phyloP scores from a whole-genome alignment of 2,113 vertebrate species.

The Notiomystis cincta region DNA sequence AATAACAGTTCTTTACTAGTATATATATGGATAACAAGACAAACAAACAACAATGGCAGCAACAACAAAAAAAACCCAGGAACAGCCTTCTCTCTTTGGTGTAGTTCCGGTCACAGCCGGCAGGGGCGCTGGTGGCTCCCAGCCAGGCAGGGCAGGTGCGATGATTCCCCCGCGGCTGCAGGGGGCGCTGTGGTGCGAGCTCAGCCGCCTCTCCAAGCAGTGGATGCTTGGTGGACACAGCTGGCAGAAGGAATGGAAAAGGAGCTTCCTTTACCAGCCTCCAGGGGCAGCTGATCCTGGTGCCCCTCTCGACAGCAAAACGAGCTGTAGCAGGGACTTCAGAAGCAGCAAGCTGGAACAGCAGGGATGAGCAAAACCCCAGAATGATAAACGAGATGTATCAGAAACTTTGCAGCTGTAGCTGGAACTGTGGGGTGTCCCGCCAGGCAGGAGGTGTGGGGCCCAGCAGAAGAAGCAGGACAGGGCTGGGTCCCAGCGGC shows the following conservation, averaged over 20 bases:
- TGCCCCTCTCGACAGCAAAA: not conserved
- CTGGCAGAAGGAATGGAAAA: no score
- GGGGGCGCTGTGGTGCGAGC: not conserved
- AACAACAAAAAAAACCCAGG: no score
- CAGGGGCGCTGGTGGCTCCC: not conserved
- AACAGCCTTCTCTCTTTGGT: rapidly evolving
- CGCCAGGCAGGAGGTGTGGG: no score
- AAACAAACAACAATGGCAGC: not conserved
- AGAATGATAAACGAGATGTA: not conserved
- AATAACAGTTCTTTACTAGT: not conserved
- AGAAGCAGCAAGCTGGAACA: not conserved
- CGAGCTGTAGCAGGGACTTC: not conserved
- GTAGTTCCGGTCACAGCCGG: rapidly evolving
- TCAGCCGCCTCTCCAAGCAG: rapidly evolving
- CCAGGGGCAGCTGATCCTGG: rapidly evolving
- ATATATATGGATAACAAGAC: not conserved
- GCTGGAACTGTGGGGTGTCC: rapidly evolving
- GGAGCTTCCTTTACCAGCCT: not conserved
- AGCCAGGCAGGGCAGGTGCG: rapidly evolving
- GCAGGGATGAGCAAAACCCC: not conserved
- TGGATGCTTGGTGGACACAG: rapidly evolving
- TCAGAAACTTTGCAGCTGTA: not conserved
- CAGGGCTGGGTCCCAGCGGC: no score
- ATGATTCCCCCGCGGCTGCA: not conserved
- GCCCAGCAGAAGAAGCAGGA: not conserved